These are phyloP conservation scores for Macropus fuliginosus DNA, from an alignment of 2,797 vertebrate species.

Conservation along the genomic window DNA sequence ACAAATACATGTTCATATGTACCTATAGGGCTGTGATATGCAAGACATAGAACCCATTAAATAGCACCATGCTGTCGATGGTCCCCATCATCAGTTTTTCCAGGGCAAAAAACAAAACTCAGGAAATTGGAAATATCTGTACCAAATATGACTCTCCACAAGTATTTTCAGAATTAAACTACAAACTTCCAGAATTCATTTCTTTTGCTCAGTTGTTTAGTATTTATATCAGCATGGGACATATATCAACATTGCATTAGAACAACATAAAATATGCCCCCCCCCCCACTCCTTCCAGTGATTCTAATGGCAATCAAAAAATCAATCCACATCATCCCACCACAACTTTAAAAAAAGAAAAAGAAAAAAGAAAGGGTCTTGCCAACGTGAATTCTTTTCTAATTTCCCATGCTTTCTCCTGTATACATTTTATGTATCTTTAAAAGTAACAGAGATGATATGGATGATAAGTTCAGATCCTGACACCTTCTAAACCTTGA, in stretches of 20 bases:
- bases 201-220: neutral
- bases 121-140: neutral
- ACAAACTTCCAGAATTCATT: neutral
- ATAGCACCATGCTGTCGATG: neutral
- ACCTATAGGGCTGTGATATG: neutral
- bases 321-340: neutral
- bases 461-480: neutral
- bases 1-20: neutral
- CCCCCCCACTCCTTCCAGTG: neutral
- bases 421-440: constrained; percentile 5
- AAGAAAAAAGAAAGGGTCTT: no score
- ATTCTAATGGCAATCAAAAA: neutral
- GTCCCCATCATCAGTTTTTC: neutral
- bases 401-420: constrained; percentile 16
- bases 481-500: constrained; percentile 1
- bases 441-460: neutral
- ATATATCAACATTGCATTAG: neutral
- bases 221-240: neutral
- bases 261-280: neutral
- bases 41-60: neutral
- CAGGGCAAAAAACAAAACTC: neutral
- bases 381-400: neutral
- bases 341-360: neutral
- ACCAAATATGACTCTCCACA: neutral
- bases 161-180: constrained; percentile 12